Conservation (phyloP, 2,888 invertebrate species). For the Oligia latruncula region DNA sequence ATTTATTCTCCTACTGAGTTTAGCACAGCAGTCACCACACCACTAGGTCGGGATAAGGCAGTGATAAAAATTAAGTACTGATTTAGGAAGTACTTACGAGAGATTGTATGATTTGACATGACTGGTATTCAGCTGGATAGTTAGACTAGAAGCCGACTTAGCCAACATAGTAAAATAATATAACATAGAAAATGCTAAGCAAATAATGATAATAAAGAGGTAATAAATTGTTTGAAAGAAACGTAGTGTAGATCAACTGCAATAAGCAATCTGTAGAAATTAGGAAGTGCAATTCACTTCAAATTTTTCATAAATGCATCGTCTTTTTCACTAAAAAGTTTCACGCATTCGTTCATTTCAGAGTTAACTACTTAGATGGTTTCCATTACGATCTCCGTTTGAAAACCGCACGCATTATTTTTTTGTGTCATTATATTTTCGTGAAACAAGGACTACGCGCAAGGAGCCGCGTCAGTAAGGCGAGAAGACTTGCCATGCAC, state of each 20-base stretch:
- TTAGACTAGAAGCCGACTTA: background rate
- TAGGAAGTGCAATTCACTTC: background rate
- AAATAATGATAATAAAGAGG: too few species aligned
- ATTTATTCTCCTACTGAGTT: conserved; percentile 5
- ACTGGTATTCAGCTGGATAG: background rate
- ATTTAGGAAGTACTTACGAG: background rate
- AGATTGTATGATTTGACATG: background rate
- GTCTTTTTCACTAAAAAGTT: background rate
- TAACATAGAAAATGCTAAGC: too few species aligned
- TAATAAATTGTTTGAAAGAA: background rate
- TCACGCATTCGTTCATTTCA: background rate
- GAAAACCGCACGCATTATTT: background rate
- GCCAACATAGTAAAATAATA: too few species aligned
- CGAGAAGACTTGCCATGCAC: background rate
- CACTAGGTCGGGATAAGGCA: background rate
- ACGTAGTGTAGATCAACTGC: background rate
- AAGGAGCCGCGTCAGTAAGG: too few species aligned
- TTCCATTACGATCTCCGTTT: background rate
- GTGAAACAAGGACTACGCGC: background rate
- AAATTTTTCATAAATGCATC: background rate
- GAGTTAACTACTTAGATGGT: background rate
- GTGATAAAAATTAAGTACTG: background rate
- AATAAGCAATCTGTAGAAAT: background rate
- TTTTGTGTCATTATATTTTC: background rate
- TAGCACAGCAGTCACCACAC: background rate